phyloP scores from a whole-genome alignment of 2,888 invertebrate genomes.

The Phengaris arion region DNA sequence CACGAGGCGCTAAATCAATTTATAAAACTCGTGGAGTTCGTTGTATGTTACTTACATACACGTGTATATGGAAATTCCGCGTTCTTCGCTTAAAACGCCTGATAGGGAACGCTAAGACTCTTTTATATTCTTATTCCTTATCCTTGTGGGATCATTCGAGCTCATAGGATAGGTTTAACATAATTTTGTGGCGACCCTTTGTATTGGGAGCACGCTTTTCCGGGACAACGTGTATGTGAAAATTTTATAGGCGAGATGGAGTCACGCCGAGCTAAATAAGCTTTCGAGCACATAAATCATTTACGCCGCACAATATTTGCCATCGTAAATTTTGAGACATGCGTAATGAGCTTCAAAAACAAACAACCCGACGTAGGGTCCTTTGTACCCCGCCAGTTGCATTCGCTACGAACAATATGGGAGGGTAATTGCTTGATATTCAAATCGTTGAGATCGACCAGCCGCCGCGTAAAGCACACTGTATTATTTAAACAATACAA shows the following conservation, averaged over 20 bases:
- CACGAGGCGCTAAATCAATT: slow-evolving; percentile 77
- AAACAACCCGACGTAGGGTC: slow-evolving; percentile 66
- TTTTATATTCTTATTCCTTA: slow-evolving; percentile 76
- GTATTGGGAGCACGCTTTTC: slow-evolving; percentile 53
- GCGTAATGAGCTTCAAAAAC: slow-evolving; percentile 72
- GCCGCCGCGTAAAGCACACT: slow-evolving; percentile 52
- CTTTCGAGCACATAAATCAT: slow-evolving; percentile 55
- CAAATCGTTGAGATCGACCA: slow-evolving; percentile 66
- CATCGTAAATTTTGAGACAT: slow-evolving; percentile 64
- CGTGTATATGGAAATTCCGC: slow-evolving; percentile 71
- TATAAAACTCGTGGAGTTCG: slow-evolving; percentile 70
- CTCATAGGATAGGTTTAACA: slow-evolving; percentile 76
- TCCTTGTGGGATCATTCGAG: slow-evolving; percentile 75
- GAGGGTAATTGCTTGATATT: slow-evolving; percentile 71
- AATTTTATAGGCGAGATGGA: slow-evolving; percentile 58
- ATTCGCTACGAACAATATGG: slow-evolving; percentile 64
- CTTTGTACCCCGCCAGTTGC: slow-evolving; percentile 59
- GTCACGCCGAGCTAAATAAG: slow-evolving; percentile 57
- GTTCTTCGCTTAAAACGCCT: slow-evolving; percentile 68
- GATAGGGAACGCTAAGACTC: slow-evolving; percentile 74
- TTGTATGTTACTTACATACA: slow-evolving; percentile 54
- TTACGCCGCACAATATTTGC: slow-evolving; percentile 47
- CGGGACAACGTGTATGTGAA: slow-evolving; percentile 53
- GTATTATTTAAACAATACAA: slow-evolving; percentile 50
- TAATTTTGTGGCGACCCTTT: slow-evolving; percentile 71